phyloP scores from a whole-genome alignment of 2,797 vertebrate genomes.

The Lutjanus campechanus region DNA sequence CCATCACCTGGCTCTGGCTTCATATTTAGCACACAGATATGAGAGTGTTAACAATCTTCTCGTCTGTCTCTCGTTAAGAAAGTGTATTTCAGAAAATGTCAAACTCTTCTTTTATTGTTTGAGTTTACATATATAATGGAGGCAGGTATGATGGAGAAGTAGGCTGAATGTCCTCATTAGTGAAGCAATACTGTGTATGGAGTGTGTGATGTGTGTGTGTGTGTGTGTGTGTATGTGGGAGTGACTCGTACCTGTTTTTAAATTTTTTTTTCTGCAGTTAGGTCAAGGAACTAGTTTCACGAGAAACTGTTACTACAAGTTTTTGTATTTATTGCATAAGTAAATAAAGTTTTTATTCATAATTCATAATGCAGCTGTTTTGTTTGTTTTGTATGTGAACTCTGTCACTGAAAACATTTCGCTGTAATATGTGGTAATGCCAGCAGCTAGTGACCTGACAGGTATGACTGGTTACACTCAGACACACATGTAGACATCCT shows the following conservation, averaged over 20 bases:
- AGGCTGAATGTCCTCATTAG: background rate
- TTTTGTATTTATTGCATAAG: slow-evolving; percentile 59
- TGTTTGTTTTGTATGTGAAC: background rate
- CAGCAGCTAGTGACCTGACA: slow-evolving; percentile 50
- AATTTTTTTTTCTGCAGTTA: background rate
- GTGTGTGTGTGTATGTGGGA: background rate
- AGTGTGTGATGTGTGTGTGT: background rate
- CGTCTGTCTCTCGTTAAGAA: background rate
- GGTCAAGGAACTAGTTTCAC: background rate
- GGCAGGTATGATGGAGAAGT: background rate
- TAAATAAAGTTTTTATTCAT: slow-evolving; percentile 66
- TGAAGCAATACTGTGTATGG: background rate
- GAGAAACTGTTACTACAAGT: background rate
- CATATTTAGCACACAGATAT: too few relatives aligned
- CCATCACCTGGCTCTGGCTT: too few relatives aligned
- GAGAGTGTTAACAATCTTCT: background rate
- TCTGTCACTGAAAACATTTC: background rate
- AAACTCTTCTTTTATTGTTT: background rate
- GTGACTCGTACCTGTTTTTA: background rate
- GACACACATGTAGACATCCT: background rate
- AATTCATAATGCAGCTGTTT: fast-evolving
- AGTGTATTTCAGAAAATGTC: background rate
- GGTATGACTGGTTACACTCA: slow-evolving; percentile 64
- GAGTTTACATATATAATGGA: background rate
- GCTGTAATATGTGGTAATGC: background rate